Conservation (phyloP, 2,113 vertebrate genomes). For the Petaurus breviceps region DNA sequence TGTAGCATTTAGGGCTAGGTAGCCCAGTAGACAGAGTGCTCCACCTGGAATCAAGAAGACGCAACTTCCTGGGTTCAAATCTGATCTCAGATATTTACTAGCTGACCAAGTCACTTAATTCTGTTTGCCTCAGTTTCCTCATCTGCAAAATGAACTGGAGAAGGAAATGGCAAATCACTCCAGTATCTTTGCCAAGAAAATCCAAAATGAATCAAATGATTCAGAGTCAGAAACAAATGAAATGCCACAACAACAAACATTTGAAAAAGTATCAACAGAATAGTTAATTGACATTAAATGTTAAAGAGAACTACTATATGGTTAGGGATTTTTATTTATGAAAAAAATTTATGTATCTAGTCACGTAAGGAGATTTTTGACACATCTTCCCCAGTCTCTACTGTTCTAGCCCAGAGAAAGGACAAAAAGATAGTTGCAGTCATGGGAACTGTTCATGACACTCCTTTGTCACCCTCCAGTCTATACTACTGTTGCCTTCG, state of each 20-base stretch:
- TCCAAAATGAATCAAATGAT: background rate
- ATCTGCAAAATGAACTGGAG: background rate
- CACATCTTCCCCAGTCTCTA: conserved; percentile 9
- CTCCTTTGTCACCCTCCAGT: background rate
- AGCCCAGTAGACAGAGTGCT: no score
- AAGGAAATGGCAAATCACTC: background rate
- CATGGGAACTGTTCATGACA: background rate
- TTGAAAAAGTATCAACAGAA: background rate
- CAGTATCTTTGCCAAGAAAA: background rate
- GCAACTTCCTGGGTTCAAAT: background rate
- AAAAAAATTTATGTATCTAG: conserved; percentile 23
- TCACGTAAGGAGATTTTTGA: conserved; percentile 26
- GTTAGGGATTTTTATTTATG: conserved; percentile 50
- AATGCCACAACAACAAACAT: background rate
- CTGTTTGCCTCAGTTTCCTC: background rate
- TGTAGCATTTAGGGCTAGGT: background rate
- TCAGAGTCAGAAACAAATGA: background rate
- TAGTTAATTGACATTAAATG: conserved; percentile 13
- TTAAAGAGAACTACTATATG: conserved; percentile 8
- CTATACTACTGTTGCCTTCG: conserved; percentile 30
- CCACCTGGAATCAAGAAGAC: background rate
- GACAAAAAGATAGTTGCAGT: conserved; percentile 29
- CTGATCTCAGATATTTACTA: background rate
- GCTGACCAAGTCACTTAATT: background rate
- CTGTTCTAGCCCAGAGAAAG: conserved; percentile 5